phyloP scores from a whole-genome alignment of 2,888 invertebrate species.

The Pyralis farinalis region DNA sequence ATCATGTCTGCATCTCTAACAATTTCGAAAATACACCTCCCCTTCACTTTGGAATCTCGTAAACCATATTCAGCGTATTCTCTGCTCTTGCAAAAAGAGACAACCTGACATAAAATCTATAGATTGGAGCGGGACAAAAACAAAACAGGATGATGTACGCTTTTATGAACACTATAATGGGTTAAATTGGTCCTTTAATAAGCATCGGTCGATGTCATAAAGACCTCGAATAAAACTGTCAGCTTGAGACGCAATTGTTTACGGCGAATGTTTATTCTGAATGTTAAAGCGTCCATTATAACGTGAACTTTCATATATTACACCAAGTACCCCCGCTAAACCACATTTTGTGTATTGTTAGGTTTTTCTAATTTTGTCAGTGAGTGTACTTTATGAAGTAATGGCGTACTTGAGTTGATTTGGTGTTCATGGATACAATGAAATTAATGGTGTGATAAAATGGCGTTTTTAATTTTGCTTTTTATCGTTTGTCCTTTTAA shows the following conservation, averaged over 20 bases:
- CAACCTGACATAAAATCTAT: slow-evolving; percentile 18
- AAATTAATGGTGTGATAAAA: slow-evolving; percentile 9
- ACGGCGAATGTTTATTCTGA: slow-evolving; percentile 31
- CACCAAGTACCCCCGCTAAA: background rate
- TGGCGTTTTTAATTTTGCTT: background rate
- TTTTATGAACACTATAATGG: slow-evolving; percentile 76
- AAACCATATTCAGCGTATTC: slow-evolving; percentile 61
- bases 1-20: slow-evolving; percentile 37
- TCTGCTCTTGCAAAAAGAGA: slow-evolving; percentile 35
- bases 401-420: slow-evolving; percentile 18
- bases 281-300: slow-evolving; percentile 26
- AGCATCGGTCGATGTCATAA: slow-evolving; percentile 61
- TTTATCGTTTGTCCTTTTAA: no score
- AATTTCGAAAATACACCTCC: slow-evolving; percentile 62
- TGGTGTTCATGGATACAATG: slow-evolving; percentile 15
- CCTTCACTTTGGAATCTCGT: slow-evolving; percentile 65
- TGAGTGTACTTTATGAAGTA: slow-evolving; percentile 14
- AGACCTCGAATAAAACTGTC: slow-evolving; percentile 63
- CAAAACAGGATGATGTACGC: slow-evolving; percentile 75
- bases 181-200: slow-evolving; percentile 77
- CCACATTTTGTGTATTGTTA: background rate
- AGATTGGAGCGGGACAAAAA: slow-evolving; percentile 38
- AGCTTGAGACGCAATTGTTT: slow-evolving; percentile 45
- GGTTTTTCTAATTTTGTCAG: slow-evolving; percentile 8
- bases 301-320: slow-evolving; percentile 16